phyloP scores from a whole-genome alignment of 2,888 invertebrate genomes.

The Dendrolimus pini region DNA sequence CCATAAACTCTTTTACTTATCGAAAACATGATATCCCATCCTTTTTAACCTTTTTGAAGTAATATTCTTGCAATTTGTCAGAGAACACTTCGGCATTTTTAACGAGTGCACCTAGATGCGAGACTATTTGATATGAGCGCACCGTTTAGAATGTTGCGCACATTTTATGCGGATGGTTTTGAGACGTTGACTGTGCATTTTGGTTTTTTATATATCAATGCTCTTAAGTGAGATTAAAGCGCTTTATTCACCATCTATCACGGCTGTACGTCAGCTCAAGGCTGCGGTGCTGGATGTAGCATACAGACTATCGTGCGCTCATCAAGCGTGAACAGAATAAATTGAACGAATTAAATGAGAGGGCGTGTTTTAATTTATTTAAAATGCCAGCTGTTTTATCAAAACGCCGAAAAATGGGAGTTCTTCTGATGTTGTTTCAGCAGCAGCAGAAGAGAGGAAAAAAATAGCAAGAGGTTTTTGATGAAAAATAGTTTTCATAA shows the following conservation, averaged over 20 bases:
- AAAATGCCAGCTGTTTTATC: background rate
- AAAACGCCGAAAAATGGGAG: background rate
- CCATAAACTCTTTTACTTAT: too few relatives aligned
- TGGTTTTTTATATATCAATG: too few relatives aligned
- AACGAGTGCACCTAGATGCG: too few relatives aligned
- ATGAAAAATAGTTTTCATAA: too few relatives aligned
- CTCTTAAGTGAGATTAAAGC: too few relatives aligned
- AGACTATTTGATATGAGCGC: background rate
- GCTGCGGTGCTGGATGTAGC: background rate
- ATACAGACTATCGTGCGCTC: background rate
- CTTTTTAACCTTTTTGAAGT: too few relatives aligned
- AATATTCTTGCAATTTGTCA: too few relatives aligned
- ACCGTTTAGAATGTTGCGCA: background rate
- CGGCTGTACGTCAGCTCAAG: conserved; percentile 1
- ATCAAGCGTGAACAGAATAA: background rate
- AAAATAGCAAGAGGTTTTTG: background rate
- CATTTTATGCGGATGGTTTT: conserved; percentile 1
- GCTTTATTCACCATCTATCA: conserved; percentile 2
- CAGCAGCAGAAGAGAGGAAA: background rate
- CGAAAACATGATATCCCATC: too few relatives aligned
- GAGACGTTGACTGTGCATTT: background rate
- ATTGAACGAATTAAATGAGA: background rate
- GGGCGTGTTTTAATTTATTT: background rate
- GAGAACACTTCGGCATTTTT: too few relatives aligned
- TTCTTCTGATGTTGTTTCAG: conserved; percentile 1